A percentile compares a stretch with the other conserved stretches of the same genome.
phyloP scores from a whole-genome alignment of 2,888 invertebrate genomes.

The Lithophane leautieri region DNA sequence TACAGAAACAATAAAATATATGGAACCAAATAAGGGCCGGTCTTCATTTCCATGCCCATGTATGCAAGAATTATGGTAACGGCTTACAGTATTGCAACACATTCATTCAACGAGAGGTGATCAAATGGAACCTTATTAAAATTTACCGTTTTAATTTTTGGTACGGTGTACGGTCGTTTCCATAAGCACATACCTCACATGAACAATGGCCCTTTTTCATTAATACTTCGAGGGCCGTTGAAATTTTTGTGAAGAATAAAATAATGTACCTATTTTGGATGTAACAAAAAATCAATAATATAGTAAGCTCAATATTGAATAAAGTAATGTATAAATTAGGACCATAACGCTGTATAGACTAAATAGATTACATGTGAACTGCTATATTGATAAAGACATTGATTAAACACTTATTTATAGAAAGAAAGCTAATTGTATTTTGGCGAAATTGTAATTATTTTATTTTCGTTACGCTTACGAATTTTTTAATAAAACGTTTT shows the following conservation, averaged over 20 bases:
- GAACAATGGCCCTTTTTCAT: slow-evolving; percentile 34
- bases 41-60: slow-evolving; percentile 26
- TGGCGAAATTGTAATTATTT: not conserved
- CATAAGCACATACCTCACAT: slow-evolving; percentile 15
- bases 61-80: slow-evolving; percentile 42
- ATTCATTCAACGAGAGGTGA: slow-evolving; percentile 46
- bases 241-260: slow-evolving; percentile 10
- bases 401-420: slow-evolving; percentile 28
- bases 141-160: slow-evolving; percentile 63
- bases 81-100: slow-evolving; percentile 35
- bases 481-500: not conserved
- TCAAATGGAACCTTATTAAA: slow-evolving; percentile 56
- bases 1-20: slow-evolving; percentile 21
- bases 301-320: slow-evolving; percentile 61
- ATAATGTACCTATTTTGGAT: slow-evolving; percentile 39
- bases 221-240: slow-evolving; percentile 6
- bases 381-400: slow-evolving; percentile 31
- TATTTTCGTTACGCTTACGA: not conserved
- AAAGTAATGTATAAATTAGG: slow-evolving; percentile 68
- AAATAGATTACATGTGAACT: slow-evolving; percentile 53
- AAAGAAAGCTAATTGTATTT: slow-evolving; percentile 14
- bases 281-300: slow-evolving; percentile 56
- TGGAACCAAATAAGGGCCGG: slow-evolving; percentile 22
- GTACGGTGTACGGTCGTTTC: slow-evolving; percentile 25
- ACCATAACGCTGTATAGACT: slow-evolving; percentile 65